Evolutionary conservation across 2,113 vertebrate species (phyloP).

Genomic region (Tragelaphus buxtoni): DNA sequence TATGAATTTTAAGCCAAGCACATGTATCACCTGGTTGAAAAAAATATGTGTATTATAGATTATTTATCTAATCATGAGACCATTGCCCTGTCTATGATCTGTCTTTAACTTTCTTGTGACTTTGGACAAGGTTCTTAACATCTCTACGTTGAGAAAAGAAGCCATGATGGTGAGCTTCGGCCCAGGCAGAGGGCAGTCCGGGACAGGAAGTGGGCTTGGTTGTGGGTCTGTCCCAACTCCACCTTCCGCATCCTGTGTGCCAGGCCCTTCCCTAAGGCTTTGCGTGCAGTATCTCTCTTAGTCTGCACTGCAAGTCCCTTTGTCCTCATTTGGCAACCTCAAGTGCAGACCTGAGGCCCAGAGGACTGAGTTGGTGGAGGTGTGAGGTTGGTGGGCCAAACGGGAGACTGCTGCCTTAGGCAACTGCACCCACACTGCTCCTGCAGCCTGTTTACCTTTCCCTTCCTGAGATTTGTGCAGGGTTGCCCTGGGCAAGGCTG

Average conservation of each 20-base stretch:
- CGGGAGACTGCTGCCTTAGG: background rate
- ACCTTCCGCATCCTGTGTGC: background rate
- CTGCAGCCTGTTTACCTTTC: background rate
- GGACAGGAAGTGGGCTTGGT: conserved; percentile 17
- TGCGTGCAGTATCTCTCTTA: background rate
- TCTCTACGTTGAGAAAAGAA: background rate
- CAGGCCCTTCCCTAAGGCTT: background rate
- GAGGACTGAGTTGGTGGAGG: background rate
- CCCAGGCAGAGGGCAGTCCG: background rate
- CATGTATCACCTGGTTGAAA: background rate
- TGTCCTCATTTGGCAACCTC: background rate
- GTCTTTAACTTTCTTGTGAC: background rate
- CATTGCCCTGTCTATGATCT: background rate
- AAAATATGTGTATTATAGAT: background rate
- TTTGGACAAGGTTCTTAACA: conserved; percentile 28
- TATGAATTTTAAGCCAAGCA: background rate
- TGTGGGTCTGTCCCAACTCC: background rate
- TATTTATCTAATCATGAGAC: background rate
- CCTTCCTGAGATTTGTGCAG: conserved; percentile 27
- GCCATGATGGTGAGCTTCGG: background rate
- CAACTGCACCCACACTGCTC: background rate
- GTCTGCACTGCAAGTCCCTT: background rate
- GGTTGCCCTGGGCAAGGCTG: background rate
- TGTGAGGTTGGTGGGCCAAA: background rate
- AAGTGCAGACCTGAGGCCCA: background rate